Evolutionary conservation across 2,113 vertebrate genomes (phyloP), one percentile per base, ranked within the genome.

Genomic region (Psettodes erumei): DNA sequence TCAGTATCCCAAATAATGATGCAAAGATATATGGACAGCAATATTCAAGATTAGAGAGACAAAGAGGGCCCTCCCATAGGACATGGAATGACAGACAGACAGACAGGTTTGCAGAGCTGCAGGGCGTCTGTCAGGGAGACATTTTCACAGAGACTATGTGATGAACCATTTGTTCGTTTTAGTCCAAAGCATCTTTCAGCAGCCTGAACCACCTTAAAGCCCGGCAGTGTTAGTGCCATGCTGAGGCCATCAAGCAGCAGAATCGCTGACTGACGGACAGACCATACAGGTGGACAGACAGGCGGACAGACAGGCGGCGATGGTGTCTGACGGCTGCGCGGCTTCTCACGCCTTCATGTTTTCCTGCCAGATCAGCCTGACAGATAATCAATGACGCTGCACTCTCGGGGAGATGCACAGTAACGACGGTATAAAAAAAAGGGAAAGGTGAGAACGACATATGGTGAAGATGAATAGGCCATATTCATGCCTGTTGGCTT

Each of bases 351-450:
- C 79, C 71, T 78, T 83, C 88, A 81, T 72, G 79, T 63, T 76
- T 55, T 71, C 70, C 75, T 71, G 76, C 51, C 77, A 54, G 63
- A 92, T 88, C 54, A 76, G 74, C 62, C 76, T 85, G 88, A 86
- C 83, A 83, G 71, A 66, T 89, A 90, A 90, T 89, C 86, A 89
- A 84, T 90, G 86, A 89, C 79, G 85, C 79, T 83, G 83, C 88
- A 88, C 72, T 88, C 85, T 86, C 33, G 33, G 13, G 32, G 72
- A 86, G 78, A 74, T 72, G 54, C 88, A 38, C 75, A 45, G 66
- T 7, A 19, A 51, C 67, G 37, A 18, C 0, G 33, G 35, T 16
- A 25, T 27, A 28, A 48, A n/a, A 8, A 45, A 45, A 6, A 45
- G n/a, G 71, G 70, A 43, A 21, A 40, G 23, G 48, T 33, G 19